A percentile compares a stretch with the other conserved stretches of the same genome.
phyloP scores from a whole-genome alignment of 2,888 invertebrate genomes.

The Lasioglossum morio region DNA sequence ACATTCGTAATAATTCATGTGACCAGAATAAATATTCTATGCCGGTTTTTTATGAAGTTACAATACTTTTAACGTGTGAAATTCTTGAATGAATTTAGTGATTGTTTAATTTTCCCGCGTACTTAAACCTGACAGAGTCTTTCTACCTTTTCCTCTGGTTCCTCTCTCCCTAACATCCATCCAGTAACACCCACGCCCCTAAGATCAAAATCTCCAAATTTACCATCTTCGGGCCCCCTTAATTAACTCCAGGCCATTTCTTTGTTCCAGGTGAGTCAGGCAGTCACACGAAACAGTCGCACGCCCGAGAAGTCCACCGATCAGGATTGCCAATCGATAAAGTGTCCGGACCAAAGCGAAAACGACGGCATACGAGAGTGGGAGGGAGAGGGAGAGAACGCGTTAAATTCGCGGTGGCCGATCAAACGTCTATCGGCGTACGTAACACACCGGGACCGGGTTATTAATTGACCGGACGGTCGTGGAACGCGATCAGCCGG shows the following conservation, averaged over 20 bases:
- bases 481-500: constrained; percentile 49
- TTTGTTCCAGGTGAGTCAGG: constrained; percentile 36
- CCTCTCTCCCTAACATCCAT: too few relatives aligned
- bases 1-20: neutral
- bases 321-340: neutral
- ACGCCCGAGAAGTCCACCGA: neutral
- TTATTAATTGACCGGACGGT: constrained; percentile 51
- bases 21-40: too few relatives aligned
- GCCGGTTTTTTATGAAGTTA: too few relatives aligned
- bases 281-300: neutral
- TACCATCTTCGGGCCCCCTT: neutral
- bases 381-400: neutral
- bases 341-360: neutral
- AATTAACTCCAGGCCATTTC: neutral
- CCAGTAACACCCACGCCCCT: neutral
- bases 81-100: too few relatives aligned
- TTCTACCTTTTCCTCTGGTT: too few relatives aligned
- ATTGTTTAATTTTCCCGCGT: too few relatives aligned
- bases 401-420: constrained; percentile 14
- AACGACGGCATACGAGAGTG: neutral
- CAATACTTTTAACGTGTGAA: too few relatives aligned
- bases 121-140: too few relatives aligned
- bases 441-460: constrained; percentile 38
- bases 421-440: constrained; percentile 22
- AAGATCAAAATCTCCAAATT: neutral